Conservation (phyloP, 2,113 vertebrate species). For the Erinaceus europaeus region DNA sequence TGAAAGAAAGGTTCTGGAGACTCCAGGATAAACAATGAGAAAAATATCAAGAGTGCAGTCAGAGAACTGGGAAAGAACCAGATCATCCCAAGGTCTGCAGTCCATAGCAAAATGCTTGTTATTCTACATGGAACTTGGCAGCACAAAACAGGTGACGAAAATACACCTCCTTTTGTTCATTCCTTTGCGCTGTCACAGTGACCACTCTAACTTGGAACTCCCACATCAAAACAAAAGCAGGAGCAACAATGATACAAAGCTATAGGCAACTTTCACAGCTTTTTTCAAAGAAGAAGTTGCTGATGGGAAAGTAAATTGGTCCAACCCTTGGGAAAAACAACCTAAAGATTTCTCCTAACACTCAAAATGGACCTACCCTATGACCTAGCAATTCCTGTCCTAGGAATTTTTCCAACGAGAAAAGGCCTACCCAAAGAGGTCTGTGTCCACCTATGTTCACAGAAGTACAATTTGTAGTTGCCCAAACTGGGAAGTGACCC, state of each 20-base stretch:
- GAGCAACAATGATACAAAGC: background rate
- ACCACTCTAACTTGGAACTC: background rate
- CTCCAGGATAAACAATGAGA: too few species aligned
- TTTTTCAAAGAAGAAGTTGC: background rate
- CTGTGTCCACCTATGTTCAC: too few species aligned
- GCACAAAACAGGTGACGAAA: background rate
- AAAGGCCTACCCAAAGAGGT: too few species aligned
- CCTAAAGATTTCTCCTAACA: too few species aligned
- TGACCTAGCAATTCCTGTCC: too few species aligned
- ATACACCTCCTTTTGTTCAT: background rate
- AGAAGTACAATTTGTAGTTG: too few species aligned
- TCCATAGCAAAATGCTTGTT: background rate
- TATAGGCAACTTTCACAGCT: background rate
- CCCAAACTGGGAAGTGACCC: too few species aligned
- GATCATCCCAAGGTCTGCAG: background rate
- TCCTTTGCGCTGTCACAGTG: background rate
- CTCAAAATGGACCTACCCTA: too few species aligned
- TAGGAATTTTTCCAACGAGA: too few species aligned
- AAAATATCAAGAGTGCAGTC: too few species aligned
- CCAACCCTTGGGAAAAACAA: too few species aligned
- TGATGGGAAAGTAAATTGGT: background rate
- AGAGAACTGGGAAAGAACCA: background rate
- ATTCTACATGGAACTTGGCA: background rate
- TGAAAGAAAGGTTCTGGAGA: too few species aligned
- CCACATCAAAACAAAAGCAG: background rate